Percentiles rank a stretch among this genome's conserved stretches.
Conservation (phyloP, 2,888 invertebrate genomes). For the Panzeria rudis region DNA sequence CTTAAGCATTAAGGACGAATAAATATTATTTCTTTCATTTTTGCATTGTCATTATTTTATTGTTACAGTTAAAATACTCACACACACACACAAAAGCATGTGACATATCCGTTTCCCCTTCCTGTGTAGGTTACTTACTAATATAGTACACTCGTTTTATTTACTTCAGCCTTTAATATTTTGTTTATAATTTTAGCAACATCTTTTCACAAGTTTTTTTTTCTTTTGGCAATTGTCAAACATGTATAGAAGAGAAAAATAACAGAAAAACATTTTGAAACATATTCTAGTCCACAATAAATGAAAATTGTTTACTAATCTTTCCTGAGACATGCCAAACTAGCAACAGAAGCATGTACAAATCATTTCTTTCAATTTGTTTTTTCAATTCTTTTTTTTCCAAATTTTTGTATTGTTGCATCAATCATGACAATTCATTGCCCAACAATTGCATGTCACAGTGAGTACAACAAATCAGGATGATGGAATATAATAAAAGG, state of each 20-base stretch:
- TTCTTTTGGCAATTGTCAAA: slow-evolving; percentile 43
- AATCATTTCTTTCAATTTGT: slow-evolving; percentile 43
- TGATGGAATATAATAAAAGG: slow-evolving; percentile 21
- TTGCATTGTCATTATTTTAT: slow-evolving; percentile 63
- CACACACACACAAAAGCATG: slow-evolving; percentile 74
- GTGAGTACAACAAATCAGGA: slow-evolving; percentile 31
- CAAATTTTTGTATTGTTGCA: slow-evolving; percentile 50
- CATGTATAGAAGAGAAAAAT: slow-evolving; percentile 32
- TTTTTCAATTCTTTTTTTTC: background rate
- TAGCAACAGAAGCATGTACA: slow-evolving; percentile 22
- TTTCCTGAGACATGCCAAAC: slow-evolving; percentile 41
- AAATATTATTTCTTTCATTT: slow-evolving; percentile 27
- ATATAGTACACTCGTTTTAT: background rate
- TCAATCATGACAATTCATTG: slow-evolving; percentile 70
- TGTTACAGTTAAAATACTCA: slow-evolving; percentile 30
- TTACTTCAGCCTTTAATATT: slow-evolving; percentile 49
- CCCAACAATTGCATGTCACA: slow-evolving; percentile 67
- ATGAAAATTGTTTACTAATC: slow-evolving; percentile 78
- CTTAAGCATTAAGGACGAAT: slow-evolving; percentile 29
- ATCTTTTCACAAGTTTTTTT: slow-evolving; percentile 57
- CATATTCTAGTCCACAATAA: slow-evolving; percentile 73
- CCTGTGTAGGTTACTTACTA: slow-evolving; percentile 52
- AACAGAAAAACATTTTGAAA: background rate
- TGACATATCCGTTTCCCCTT: slow-evolving; percentile 80
- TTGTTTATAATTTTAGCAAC: slow-evolving; percentile 50